A percentile compares a stretch with the other conserved stretches of the same genome.
phyloP scores from a whole-genome alignment of 2,888 invertebrate genomes.

The Scaptomyza caliginosa region DNA sequence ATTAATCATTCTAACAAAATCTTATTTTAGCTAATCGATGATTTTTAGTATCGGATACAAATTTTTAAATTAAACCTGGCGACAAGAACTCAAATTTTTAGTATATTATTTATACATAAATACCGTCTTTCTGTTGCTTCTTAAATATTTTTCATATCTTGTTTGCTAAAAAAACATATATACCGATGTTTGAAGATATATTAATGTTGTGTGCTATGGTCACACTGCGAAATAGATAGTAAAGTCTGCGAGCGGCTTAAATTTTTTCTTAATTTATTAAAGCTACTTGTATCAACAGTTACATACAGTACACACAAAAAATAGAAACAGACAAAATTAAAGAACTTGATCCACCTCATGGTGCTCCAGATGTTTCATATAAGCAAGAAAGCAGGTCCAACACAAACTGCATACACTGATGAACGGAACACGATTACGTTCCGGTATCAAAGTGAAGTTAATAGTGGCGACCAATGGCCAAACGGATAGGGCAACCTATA shows the following conservation, averaged over 20 bases:
- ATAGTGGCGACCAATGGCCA: constrained; percentile 91
- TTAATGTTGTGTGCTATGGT: neutral
- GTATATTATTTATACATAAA: neutral
- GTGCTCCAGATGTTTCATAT: constrained; percentile 89
- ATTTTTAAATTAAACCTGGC: neutral
- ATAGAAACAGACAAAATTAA: constrained; percentile 1
- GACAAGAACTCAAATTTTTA: neutral
- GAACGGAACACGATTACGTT: constrained; percentile 89
- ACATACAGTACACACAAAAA: neutral
- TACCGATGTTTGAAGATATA: neutral
- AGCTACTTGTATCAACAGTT: constrained; percentile 23
- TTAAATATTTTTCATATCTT: neutral
- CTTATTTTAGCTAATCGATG: neutral
- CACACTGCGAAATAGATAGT: neutral
- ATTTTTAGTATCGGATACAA: neutral
- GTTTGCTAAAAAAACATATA: neutral
- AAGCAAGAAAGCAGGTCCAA: constrained; percentile 91
- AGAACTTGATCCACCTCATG: constrained; percentile 69
- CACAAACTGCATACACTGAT: constrained; percentile 89
- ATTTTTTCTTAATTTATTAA: constrained; percentile 23
- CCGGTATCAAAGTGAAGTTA: constrained; percentile 89
- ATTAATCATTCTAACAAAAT: neutral
- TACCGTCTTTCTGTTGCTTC: neutral
- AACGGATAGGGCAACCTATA: constrained; percentile 87
- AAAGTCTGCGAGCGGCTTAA: neutral